A percentile compares a stretch with the other conserved stretches of the same genome.
Conservation (phyloP, 2,888 invertebrate species). For the Cetonia aurata region DNA sequence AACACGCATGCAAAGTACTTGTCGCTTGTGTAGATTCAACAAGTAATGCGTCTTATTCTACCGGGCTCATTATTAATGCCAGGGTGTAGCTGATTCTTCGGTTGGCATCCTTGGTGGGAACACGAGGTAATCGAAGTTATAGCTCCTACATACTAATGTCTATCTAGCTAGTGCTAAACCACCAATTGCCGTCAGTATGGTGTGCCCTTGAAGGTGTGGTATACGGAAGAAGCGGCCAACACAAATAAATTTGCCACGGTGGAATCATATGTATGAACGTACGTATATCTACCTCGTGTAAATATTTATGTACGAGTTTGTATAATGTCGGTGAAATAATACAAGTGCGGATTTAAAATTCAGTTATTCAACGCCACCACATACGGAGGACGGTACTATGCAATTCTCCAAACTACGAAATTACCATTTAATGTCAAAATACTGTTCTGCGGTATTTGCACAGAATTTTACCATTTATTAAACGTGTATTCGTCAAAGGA, state of each 20-base stretch:
- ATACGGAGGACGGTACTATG: conserved; percentile 2
- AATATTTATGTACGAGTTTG: conserved; percentile 30
- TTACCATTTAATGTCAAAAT: conserved; percentile 30
- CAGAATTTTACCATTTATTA: conserved; percentile 30
- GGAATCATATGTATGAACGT: conserved; percentile 18
- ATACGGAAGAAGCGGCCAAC: conserved; percentile 52
- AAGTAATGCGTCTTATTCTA: conserved; percentile 44
- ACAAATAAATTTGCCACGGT: conserved; percentile 42
- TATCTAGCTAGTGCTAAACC: conserved; percentile 50
- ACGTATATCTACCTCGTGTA: conserved; percentile 16
- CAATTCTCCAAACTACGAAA: conserved; percentile 6
- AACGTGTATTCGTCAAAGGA: conserved; percentile 17
- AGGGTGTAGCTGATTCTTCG: conserved; percentile 54
- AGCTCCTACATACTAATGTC: conserved; percentile 55
- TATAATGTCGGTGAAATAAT: conserved; percentile 17
- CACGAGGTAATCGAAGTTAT: conserved; percentile 55
- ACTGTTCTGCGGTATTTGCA: conserved; percentile 32
- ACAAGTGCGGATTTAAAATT: conserved; percentile 39
- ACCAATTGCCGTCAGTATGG: conserved; percentile 48
- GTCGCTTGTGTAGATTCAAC: conserved; percentile 23
- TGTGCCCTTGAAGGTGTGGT: conserved; percentile 53
- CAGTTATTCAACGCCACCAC: conserved; percentile 19
- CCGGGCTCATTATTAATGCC: conserved; percentile 51
- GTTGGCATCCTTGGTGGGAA: conserved; percentile 54
- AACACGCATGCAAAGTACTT: conserved; percentile 4